Percentiles rank a stretch among this genome's conserved stretches.
phyloP scores from a whole-genome alignment of 2,797 vertebrate species.

The Premnoplex brunnescens region DNA sequence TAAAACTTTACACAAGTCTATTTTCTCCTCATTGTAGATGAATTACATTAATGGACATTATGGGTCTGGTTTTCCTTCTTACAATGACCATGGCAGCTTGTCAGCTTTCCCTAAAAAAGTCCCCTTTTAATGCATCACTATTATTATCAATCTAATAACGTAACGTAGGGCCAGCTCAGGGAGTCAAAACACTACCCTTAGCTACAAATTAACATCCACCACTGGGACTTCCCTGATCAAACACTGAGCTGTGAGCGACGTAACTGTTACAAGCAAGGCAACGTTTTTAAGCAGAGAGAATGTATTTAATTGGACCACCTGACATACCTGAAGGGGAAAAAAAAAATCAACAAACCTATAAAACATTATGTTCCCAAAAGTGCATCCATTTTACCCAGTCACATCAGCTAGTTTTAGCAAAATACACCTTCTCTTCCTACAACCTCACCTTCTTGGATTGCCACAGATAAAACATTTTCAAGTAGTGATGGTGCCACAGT shows the following conservation, averaged over 20 bases:
- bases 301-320: neutral
- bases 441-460: neutral
- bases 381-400: neutral
- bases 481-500: neutral
- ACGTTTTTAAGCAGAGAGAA: neutral
- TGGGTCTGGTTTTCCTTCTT: neutral
- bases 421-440: neutral
- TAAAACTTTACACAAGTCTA: neutral
- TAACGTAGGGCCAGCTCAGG: neutral
- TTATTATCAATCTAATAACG: neutral
- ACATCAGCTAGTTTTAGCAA: neutral
- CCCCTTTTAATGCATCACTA: neutral
- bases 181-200: neutral
- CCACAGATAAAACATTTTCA: no score
- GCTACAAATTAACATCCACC: neutral
- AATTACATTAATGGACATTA: slow-evolving; percentile 1
- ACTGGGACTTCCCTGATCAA: neutral
- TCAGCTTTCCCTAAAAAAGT: neutral
- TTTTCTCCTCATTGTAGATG: neutral
- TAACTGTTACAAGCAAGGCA: neutral
- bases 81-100: neutral
- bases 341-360: neutral
- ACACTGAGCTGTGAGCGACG: neutral
- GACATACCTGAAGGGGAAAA: neutral
- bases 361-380: neutral